phyloP scores from a whole-genome alignment of 2,888 invertebrate species.

The Cataglyphis livida region DNA sequence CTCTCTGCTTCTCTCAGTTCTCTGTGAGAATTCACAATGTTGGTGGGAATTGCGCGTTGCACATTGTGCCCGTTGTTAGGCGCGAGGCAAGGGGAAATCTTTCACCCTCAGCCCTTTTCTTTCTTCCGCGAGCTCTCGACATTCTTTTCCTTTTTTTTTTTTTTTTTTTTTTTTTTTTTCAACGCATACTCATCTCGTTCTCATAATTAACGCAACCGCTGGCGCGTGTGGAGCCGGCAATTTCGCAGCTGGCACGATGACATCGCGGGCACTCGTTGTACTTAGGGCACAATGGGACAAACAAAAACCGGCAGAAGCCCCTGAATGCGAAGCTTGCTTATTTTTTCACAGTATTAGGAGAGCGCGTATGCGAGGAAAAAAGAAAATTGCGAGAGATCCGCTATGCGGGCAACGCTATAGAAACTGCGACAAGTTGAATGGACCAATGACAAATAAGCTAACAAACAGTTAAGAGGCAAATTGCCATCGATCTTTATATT shows the following conservation, averaged over 20 bases:
- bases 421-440: background rate
- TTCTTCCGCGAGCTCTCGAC: conserved; percentile 46
- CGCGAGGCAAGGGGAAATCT: conserved; percentile 49
- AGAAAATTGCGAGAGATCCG: background rate
- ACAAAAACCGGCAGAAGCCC: background rate
- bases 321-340: background rate
- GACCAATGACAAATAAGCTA: conserved; percentile 18
- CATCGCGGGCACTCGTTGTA: conserved; percentile 39
- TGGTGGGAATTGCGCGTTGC: conserved; percentile 70
- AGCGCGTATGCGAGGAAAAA: background rate
- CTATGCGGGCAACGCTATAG: background rate
- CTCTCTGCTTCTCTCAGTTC: background rate
- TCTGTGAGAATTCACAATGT: conserved; percentile 57
- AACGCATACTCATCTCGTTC: conserved; percentile 60
- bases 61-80: conserved; percentile 58
- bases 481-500: conserved; percentile 23
- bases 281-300: conserved; percentile 30
- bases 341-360: conserved; percentile 1
- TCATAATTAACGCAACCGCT: conserved; percentile 75
- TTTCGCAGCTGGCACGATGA: conserved; percentile 69
- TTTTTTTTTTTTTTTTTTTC: conserved; percentile 41
- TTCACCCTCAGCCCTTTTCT: conserved; percentile 66
- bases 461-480: conserved; percentile 11
- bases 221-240: conserved; percentile 70
- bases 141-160: conserved; percentile 13